Percentiles rank a stretch among this genome's conserved stretches.
Evolutionary conservation across 2,797 vertebrate species (phyloP).

Genomic region (Muscicapa comitata): DNA sequence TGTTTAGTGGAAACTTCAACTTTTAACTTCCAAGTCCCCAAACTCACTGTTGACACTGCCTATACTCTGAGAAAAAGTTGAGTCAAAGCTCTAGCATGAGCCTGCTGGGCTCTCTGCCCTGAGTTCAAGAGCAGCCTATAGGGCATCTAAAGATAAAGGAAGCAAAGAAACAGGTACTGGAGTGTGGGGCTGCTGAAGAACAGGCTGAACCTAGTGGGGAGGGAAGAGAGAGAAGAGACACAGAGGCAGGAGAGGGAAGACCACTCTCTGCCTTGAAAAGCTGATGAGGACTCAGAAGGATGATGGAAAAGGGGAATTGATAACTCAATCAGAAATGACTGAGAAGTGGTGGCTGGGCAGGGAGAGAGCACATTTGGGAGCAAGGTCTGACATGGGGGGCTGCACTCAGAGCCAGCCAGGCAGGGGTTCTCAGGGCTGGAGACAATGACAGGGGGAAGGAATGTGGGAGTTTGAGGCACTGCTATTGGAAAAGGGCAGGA

Average conservation of each 20-base stretch:
- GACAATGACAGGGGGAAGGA: fast-evolving
- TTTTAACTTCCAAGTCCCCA: not conserved
- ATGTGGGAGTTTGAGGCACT: not conserved
- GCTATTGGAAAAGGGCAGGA: not conserved
- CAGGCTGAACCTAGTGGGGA: not conserved
- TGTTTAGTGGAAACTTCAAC: not conserved
- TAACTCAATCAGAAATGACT: not conserved
- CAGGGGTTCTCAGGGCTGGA: not conserved
- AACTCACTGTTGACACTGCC: not conserved
- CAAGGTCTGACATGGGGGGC: not conserved
- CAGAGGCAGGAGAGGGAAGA: not conserved
- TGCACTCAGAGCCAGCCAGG: not conserved
- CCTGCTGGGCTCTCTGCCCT: not conserved
- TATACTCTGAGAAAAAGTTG: not conserved
- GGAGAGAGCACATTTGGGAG: not conserved
- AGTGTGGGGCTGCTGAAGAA: not conserved
- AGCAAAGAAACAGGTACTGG: not conserved
- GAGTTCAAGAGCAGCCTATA: not conserved
- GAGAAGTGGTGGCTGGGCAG: not conserved
- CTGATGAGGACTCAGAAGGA: not conserved
- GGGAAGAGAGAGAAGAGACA: not conserved
- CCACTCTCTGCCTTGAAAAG: not conserved
- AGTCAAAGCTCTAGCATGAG: not conserved
- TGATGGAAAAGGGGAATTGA: not conserved
- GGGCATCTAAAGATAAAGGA: not conserved